These are phyloP conservation scores for Panulirus ornatus DNA, from an alignment of 1,140 invertebrate genomes.

Conservation along the genomic window DNA sequence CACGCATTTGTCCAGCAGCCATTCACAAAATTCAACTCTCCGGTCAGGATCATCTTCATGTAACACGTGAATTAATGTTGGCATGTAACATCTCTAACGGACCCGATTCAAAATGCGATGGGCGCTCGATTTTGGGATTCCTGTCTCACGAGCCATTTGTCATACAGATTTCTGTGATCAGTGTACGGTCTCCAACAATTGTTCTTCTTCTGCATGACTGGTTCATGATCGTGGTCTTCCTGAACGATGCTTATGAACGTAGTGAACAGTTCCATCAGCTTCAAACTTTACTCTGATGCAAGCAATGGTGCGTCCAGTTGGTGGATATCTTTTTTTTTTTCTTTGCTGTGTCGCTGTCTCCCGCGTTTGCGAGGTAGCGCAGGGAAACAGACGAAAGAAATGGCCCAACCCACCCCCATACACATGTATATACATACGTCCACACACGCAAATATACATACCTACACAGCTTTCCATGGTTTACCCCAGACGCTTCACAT, in stretches of 20 bases:
- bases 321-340: no score
- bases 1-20: not conserved
- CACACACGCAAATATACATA: no score
- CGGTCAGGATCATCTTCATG: constrained; percentile 65
- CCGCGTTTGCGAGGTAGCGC: no score
- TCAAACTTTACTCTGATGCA: constrained; percentile 9
- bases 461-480: no score
- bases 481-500: no score
- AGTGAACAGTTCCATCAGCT: constrained; percentile 57
- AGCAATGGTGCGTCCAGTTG: constrained; percentile 56
- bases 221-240: constrained; percentile 51
- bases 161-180: constrained; percentile 44
- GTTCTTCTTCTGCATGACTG: constrained; percentile 44
- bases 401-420: no score
- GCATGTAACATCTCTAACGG: constrained; percentile 65
- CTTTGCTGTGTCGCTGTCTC: no score
- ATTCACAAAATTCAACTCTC: constrained; percentile 60
- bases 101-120: constrained; percentile 64
- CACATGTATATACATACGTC: no score
- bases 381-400: no score
- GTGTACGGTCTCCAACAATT: constrained; percentile 40
- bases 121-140: constrained; percentile 53
- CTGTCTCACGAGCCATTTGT: constrained; percentile 39
- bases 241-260: constrained; percentile 47
- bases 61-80: constrained; percentile 70